phyloP scores from a whole-genome alignment of 2,797 vertebrate genomes.

The Sebastes glaucus region DNA sequence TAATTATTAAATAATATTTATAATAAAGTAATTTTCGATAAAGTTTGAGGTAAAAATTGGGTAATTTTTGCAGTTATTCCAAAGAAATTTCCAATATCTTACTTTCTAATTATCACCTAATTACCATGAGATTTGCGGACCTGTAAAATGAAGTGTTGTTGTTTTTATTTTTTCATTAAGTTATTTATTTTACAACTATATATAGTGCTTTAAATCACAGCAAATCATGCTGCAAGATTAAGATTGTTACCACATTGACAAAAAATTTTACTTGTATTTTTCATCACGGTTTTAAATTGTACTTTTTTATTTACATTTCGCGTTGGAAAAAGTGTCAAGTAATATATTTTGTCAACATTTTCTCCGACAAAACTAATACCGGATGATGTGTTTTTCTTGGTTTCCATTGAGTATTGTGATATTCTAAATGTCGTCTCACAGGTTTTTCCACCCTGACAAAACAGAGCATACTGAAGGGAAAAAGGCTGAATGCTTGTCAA shows the following conservation, averaged over 20 bases:
- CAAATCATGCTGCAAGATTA: no score
- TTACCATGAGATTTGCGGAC: no score
- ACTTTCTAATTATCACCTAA: no score
- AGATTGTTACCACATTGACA: background rate
- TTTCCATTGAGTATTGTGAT: background rate
- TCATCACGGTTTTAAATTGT: background rate
- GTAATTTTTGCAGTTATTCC: no score
- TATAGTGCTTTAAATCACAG: no score
- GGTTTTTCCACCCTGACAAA: background rate
- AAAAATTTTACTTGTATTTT: no score
- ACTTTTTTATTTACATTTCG: background rate
- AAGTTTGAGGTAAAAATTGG: no score
- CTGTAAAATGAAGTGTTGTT: no score
- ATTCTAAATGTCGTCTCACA: background rate
- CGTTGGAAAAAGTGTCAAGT: background rate
- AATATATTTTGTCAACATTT: background rate
- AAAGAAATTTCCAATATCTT: accelerated
- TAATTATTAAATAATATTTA: no score
- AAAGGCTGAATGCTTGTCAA: slow-evolving; percentile 22
- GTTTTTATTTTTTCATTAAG: no score
- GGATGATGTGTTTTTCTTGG: background rate
- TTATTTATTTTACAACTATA: no score
- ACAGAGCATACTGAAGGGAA: background rate
- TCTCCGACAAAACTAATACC: background rate
- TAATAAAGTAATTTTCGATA: no score